Base-by-base conservation (phyloP, 2,113 vertebrate genomes). In the Oryzias javanicus region DNA sequence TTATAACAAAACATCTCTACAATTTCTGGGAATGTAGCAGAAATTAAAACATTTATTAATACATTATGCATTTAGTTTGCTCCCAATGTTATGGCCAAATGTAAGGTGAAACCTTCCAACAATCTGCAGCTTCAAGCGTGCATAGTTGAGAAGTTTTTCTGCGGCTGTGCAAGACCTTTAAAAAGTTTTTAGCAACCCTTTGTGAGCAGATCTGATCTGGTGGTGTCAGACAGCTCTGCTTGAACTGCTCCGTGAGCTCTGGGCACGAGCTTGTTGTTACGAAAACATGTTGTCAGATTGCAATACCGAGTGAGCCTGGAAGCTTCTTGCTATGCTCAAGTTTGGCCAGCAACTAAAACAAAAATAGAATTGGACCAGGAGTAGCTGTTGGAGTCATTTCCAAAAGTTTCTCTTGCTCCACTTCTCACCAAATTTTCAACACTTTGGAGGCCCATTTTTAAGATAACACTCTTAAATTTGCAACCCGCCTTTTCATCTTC, bases 311-410 rank as follows among this genome's bases (percentile, higher is more conserved):
- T 49, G 67, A 64, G 80, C 73, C 82, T 73, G 56, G 61, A 67
- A 79, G 80, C 61, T 68, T 18, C 57, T 55, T 40, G 55, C 66
- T 72, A 18, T 70, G 80, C 35, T 41, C 14, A 52, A 56, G 25
- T 74, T 81, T 64, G 76, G 72, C 76, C 83, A 75, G 64, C 59
- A 63, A 59, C 73, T 48, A 60, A 76, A 56, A 64, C 75, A 81
- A 79, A 84, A 88, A 86, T 85, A 88, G 82, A 85, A 79, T 72
- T 83, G 66, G 79, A 77, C 64, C 64, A 57, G 27, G 42, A 60
- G 75, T 81, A 57, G 57, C 49, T 55, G 76, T 56, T 61, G 45
- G 71, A 80, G 67, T 51, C 67, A 57, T 55, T 76, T 81, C 80
- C 14, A 51, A 80, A 84, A 79, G 60, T 72, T 83, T 67, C 42